These are phyloP conservation scores for Rhabditoides inermis DNA, from an alignment of 2,888 invertebrate genomes.

Conservation along the genomic window DNA sequence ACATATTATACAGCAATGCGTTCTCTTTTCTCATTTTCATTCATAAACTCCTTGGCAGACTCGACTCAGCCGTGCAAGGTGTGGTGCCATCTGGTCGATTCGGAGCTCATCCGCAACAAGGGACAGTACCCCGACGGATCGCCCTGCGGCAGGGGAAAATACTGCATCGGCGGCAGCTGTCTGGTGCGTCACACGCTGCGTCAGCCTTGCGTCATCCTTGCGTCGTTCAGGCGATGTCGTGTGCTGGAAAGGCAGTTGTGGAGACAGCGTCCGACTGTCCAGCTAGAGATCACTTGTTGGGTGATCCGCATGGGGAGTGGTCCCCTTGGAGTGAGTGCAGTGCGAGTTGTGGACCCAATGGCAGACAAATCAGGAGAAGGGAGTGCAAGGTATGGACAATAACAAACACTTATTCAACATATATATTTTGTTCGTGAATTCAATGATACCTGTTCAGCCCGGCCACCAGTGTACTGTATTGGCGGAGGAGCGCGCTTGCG, in stretches of 20 bases:
- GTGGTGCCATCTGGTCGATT: constrained; percentile 50
- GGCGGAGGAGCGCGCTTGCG: background rate
- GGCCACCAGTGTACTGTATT: background rate
- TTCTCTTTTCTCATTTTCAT: too few species aligned
- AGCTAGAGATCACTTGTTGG: constrained; percentile 12
- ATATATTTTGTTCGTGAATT: background rate
- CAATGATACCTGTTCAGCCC: background rate
- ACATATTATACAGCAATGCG: too few species aligned
- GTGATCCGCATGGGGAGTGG: constrained; percentile 23
- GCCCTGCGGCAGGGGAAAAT: constrained; percentile 44
- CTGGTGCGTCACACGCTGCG: constrained; percentile 12
- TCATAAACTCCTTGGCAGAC: constrained; percentile 27
- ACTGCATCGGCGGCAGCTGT: constrained; percentile 49
- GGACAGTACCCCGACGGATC: constrained; percentile 52
- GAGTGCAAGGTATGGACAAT: constrained; percentile 6
- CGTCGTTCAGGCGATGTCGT: constrained; percentile 27
- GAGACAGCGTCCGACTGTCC: constrained; percentile 36
- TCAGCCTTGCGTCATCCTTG: too few species aligned
- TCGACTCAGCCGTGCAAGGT: constrained; percentile 50
- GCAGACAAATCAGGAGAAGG: constrained; percentile 18
- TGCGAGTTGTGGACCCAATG: constrained; percentile 22
- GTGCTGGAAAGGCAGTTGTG: constrained; percentile 40
- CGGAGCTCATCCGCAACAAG: constrained; percentile 51
- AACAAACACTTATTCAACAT: background rate
- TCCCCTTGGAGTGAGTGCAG: constrained; percentile 27